phyloP scores from a whole-genome alignment of 2,113 vertebrate genomes.

The Labrus mixtus region DNA sequence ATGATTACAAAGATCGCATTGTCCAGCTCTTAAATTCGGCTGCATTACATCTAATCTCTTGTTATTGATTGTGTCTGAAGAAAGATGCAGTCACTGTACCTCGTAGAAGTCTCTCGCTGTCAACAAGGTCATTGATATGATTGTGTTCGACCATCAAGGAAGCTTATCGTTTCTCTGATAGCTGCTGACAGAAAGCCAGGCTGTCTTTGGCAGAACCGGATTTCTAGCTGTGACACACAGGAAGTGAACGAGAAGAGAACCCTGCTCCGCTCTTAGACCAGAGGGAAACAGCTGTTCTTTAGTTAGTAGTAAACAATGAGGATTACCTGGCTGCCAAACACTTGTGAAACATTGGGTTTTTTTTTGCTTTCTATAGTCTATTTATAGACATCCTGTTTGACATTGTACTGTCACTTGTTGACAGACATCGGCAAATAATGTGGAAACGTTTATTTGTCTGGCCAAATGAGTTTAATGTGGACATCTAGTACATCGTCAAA shows the following conservation, averaged over 20 bases:
- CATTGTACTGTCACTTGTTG: too few species aligned
- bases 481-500: too few species aligned
- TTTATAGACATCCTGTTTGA: too few species aligned
- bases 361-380: too few species aligned
- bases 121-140: constrained; percentile 67
- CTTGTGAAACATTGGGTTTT: neutral
- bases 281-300: neutral
- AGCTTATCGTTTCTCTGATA: constrained; percentile 62
- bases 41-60: constrained; percentile 22
- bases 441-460: too few species aligned
- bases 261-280: neutral
- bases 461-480: too few species aligned
- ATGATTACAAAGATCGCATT: neutral
- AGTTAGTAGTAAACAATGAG: too few species aligned
- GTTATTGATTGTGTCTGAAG: constrained; percentile 30
- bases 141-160: constrained; percentile 26
- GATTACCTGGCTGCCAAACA: neutral
- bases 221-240: constrained; percentile 17
- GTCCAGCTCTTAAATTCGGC: neutral
- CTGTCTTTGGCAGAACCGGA: constrained; percentile 17
- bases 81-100: constrained; percentile 2
- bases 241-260: constrained; percentile 8
- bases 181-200: constrained; percentile 27
- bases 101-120: neutral
- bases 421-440: too few species aligned